A percentile compares a stretch with the other conserved stretches of the same genome.
These are phyloP conservation scores for Coptotermes formosanus DNA, from an alignment of 1,140 invertebrate genomes.

Conservation along the genomic window DNA sequence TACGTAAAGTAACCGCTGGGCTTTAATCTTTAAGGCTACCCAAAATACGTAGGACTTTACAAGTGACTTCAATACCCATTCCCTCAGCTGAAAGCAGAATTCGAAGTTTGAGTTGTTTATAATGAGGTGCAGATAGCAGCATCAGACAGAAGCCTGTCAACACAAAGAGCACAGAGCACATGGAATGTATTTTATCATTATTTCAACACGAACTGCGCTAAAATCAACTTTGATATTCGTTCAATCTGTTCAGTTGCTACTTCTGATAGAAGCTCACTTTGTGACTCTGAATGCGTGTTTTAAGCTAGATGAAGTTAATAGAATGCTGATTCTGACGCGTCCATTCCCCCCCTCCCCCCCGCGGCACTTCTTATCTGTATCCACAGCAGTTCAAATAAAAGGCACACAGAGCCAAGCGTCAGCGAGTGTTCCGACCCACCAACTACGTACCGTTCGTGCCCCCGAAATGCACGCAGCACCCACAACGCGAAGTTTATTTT, in stretches of 20 bases:
- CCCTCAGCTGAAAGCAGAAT: not conserved
- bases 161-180: not conserved
- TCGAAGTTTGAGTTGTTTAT: not conserved
- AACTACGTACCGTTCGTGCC: not conserved
- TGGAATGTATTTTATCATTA: not conserved
- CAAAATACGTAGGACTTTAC: too few relatives aligned
- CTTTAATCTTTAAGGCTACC: too few relatives aligned
- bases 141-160: not conserved
- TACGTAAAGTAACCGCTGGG: too few relatives aligned
- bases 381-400: not conserved
- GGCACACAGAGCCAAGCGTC: not conserved
- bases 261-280: not conserved
- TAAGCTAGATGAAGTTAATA: slow-evolving; percentile 3
- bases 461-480: too few relatives aligned
- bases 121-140: not conserved
- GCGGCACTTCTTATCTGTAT: not conserved
- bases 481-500: too few relatives aligned
- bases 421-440: not conserved
- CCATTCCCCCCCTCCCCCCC: not conserved
- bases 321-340: not conserved
- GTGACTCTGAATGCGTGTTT: not conserved
- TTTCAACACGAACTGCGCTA: not conserved
- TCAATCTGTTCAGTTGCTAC: not conserved
- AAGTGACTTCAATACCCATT: too few relatives aligned
- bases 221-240: not conserved